These are phyloP conservation scores for Nebria brevicollis DNA, from an alignment of 2,888 invertebrate genomes.

Conservation along the genomic window DNA sequence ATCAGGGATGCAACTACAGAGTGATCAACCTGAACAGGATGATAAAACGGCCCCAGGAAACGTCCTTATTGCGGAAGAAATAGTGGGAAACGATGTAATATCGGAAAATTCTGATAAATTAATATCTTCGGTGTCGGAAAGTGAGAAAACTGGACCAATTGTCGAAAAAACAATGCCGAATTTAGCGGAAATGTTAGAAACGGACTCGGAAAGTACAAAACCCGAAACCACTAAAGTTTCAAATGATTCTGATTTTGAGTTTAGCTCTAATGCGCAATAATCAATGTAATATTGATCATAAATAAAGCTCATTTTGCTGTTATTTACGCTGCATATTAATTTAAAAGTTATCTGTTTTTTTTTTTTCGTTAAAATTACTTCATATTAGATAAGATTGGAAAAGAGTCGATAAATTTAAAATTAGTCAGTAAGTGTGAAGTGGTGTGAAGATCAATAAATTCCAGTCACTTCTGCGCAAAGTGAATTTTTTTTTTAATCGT, in stretches of 20 bases:
- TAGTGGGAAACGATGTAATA: neutral
- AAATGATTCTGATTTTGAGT: constrained; percentile 62
- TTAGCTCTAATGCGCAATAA: constrained; percentile 52
- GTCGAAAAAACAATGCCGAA: constrained; percentile 50
- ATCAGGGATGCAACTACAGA: neutral
- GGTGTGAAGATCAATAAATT: constrained; percentile 45
- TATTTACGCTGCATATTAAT: neutral
- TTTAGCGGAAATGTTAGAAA: constrained; percentile 60
- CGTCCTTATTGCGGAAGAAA: too few species aligned
- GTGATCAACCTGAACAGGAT: constrained; percentile 9
- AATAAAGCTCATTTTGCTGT: neutral
- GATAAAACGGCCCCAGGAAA: neutral
- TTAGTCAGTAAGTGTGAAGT: constrained; percentile 22
- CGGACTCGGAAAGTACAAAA: constrained; percentile 59
- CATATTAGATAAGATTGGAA: neutral
- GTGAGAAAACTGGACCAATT: constrained; percentile 25
- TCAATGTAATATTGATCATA: neutral
- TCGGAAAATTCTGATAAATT: constrained; percentile 34
- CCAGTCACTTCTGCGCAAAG: constrained; percentile 26
- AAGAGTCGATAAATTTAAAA: too few species aligned
- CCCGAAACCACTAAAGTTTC: constrained; percentile 57
- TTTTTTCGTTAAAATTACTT: neutral
- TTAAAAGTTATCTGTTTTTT: neutral
- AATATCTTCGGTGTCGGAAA: constrained; percentile 3
- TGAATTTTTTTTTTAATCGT: neutral